Base-by-base conservation (phyloP, 1,140 invertebrate species). In the Conopomorpha cramerella region DNA sequence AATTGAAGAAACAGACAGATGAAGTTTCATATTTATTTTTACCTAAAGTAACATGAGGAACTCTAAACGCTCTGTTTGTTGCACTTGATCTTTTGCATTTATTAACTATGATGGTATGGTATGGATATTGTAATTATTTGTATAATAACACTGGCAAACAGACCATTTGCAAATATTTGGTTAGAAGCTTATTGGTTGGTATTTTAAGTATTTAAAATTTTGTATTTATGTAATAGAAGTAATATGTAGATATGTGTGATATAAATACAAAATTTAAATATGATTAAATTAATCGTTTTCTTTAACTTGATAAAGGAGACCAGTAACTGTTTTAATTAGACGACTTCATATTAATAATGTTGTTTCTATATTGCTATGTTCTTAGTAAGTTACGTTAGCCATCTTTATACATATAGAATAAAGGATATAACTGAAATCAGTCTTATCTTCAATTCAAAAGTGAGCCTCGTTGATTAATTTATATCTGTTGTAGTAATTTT, bases 211-310 rank as follows among this genome's bases (percentile, higher is more conserved):
- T 65, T 76, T 77, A 77, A 79, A 79, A 77, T 79, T 79, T 79
- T 79, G 76, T 79, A 79, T 79, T 79, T 79, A 79, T 79, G 59
- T 72, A 68, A 70, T 77, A 72, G 68, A 65, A 58, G 59, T 59
- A 72, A 77, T 68, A 56, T 77, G 72, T 77, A 77, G 72, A 77
- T 77, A 78, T 73, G 55, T 72, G 68, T 66, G 62, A 77, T 72
- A 64, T 70, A 77, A 79, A 79, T 79, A 79, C 76, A 79, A 79
- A 77, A 79, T 79, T 79, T 78, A 77, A 77, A 72, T 52, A 68
- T 61, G 47, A 51, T 49, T 46, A 51, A 45, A 45, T 53, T 65
- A 56, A 60, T 53, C 54, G 65, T 71, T 67, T 72, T 64, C 65
- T 71, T 59, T 73, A 56, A 63, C 60, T 64, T 57, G 50, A 51